Evolutionary conservation across 2,888 invertebrate genomes (phyloP).

Genomic region (Drosophila setosimentum): DNA sequence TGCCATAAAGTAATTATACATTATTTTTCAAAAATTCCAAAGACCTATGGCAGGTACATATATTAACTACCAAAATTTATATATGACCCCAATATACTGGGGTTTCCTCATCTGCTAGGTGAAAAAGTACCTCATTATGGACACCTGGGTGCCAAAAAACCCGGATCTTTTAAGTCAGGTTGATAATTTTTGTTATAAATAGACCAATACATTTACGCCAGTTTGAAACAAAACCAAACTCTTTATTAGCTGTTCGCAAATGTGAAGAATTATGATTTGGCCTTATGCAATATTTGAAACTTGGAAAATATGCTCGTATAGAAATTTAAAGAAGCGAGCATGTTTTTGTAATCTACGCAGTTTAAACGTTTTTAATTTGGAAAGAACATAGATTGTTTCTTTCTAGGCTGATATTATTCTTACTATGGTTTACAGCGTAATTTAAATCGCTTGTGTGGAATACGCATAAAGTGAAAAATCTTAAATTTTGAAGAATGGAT

Average conservation of each 20-base stretch:
- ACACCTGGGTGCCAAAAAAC: no score
- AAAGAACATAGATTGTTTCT: fast-evolving
- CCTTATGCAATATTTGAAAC: neutral
- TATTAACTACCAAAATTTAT: no score
- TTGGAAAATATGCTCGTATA: neutral
- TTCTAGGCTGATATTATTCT: neutral
- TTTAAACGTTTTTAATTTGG: neutral
- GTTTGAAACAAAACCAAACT: neutral
- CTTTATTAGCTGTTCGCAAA: neutral
- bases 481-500: neutral
- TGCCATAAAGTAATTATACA: no score
- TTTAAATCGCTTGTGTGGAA: neutral
- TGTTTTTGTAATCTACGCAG: neutral
- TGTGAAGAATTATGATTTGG: neutral
- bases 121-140: no score
- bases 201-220: neutral
- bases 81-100: no score
- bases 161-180: no score
- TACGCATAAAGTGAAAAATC: neutral
- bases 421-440: no score
- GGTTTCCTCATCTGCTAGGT: no score
- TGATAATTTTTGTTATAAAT: no score
- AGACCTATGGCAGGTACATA: no score
- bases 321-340: neutral
- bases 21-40: no score